These are phyloP conservation scores for Leptinotarsa juncta DNA, from an alignment of 2,888 invertebrate species.

Conservation along the genomic window DNA sequence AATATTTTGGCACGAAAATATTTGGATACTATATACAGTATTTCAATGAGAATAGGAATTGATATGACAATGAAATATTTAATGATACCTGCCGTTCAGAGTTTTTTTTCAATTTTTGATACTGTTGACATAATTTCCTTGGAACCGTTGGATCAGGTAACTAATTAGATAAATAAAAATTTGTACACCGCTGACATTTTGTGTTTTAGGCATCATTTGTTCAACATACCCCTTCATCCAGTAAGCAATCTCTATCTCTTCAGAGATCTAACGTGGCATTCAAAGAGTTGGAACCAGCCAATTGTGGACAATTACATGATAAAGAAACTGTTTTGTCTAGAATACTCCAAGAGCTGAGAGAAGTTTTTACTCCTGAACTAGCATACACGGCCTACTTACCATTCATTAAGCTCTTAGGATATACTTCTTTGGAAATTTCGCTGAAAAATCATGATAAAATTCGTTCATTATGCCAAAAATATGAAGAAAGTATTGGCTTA, in stretches of 20 bases:
- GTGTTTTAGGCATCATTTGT: background rate
- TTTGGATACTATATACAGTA: constrained; percentile 82
- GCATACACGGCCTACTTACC: constrained; percentile 85
- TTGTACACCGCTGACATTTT: background rate
- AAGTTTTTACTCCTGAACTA: constrained; percentile 86
- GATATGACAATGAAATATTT: constrained; percentile 82
- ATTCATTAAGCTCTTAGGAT: constrained; percentile 80
- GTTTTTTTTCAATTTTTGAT: constrained; percentile 86
- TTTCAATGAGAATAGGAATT: constrained; percentile 80
- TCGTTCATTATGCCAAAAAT: constrained; percentile 80
- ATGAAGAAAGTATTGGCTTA: constrained; percentile 69
- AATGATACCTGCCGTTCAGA: constrained; percentile 76
- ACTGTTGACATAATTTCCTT: constrained; percentile 69
- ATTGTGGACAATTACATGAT: constrained; percentile 73
- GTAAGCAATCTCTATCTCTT: constrained; percentile 40
- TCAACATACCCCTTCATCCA: background rate
- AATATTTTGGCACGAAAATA: constrained; percentile 83
- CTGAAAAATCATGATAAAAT: constrained; percentile 84
- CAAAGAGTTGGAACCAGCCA: constrained; percentile 68
- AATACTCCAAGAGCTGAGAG: constrained; percentile 81
- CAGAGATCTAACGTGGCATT: constrained; percentile 63
- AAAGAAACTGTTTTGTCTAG: constrained; percentile 55
- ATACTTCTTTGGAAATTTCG: constrained; percentile 76
- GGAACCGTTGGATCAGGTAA: constrained; percentile 41
- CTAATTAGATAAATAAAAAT: background rate